Base-by-base conservation (phyloP, 2,113 vertebrate species). In the Macroglossus sobrinus region DNA sequence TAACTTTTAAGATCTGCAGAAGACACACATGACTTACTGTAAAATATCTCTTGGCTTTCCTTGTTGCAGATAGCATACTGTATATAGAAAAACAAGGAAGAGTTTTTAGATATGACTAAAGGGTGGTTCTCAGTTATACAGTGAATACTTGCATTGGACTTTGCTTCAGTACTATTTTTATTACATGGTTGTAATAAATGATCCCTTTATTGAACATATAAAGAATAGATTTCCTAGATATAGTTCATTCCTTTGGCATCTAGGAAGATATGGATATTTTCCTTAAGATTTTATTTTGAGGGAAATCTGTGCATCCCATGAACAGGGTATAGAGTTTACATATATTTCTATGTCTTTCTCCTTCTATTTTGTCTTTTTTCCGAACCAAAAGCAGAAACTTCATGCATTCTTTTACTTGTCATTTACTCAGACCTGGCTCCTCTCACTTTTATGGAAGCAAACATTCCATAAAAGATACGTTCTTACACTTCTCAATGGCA, bases 81-180 rank as follows among this genome's bases (percentile, higher is more conserved):
- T 75, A 13, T 91, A 71, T 95, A 94, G 78, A 79, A 96, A 97
- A 94, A 97, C 84, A 95, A 94, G 96, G 95, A 95, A 97, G 94
- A 94, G 53, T 18, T 91, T 96, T 85, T 24, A 91, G 78, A 72
- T 97, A 92, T 45, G 95, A 86, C 59, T 59, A 40, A 94, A 96
- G 96, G 97, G 97, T 85, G 94, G 96, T 80, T 98, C 96, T 97
- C 50, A 87, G 66, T 96, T 93, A 94, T 80, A 76, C 72, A 95
- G 35, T 96, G 93, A 91, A 82, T 74, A 53, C 86, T 87, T 96
- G 61, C 4, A 13, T 61, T 97, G 97, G 97, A 97, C 97, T 98
- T 98, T 96, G 97, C 91, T 95, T 96, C 84, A 84, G 82, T 95
- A 57, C 79, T 96, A 61, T 84, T 95, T 97, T 97, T 97, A 97